Base-by-base conservation (phyloP, 2,888 invertebrate genomes). In the Dicyrtoma fusca region DNA sequence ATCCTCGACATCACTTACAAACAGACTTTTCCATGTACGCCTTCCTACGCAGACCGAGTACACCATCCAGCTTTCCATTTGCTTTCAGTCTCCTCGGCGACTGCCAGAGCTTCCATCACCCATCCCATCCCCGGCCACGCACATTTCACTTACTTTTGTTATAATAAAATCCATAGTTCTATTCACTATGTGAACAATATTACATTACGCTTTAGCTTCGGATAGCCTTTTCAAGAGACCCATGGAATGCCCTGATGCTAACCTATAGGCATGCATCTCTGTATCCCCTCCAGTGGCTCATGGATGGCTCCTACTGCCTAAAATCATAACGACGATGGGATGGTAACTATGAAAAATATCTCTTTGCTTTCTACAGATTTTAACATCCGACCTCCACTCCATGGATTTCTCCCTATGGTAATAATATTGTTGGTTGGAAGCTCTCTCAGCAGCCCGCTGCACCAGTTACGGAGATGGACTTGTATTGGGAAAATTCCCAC, bases 1-100 rank as follows among this genome's bases (percentile, higher is more conserved):
- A 59, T 59, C 34, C 34, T 59, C 34, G 59, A 59, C 59, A 59
- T 59, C 59, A 59, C 34, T 59, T 59, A 59, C 34, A 59, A 59
- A 59, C 59, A 59, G 59, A 59, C 59, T 34, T 59, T 59, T 14
- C n/a, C 57, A 21, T 55, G 17, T 21, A 17, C 53, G 11, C 21
- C 53, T 55, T 21, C 53, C 19, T 21, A n/a, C 53, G 4, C 53
- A 55, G 14, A 26, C 13, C 25, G 26, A 26, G 14, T 59, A 1
- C 26, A 34, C 17, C 25, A 19, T 55, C 8, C 4, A n/a, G 13
- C 17, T n/a, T 8, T 51, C 51, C 21, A n/a, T 10, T 21, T 51
- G 19, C 51, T 51, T 21, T n/a, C 1, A n/a, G n/a, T 51, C 21
- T 51, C 51, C 14, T 53, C 17, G 17, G 1, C 53, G 10, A 13